Base-by-base conservation (phyloP, 2,113 vertebrate species). In the Brachyistius frenatus region DNA sequence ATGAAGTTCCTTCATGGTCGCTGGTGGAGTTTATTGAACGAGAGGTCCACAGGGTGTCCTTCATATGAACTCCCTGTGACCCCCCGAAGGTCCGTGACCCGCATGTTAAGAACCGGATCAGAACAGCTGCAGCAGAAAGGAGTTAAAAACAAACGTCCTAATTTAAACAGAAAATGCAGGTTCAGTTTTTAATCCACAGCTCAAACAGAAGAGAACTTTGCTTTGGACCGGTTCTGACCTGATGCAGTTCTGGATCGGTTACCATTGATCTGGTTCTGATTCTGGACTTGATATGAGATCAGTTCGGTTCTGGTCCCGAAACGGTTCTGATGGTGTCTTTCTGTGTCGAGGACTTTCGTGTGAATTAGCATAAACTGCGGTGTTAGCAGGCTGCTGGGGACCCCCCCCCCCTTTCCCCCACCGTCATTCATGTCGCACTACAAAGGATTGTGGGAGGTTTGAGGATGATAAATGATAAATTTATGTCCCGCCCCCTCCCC, bases 381-480 rank as follows among this genome's bases (percentile, higher is more conserved):
- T 56, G 55, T 39, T 83, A 44, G 30, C 32, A 54, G 15, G 73
- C 65, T 76, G 78, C 66, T 66, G 32, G 89, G 71, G 85, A 84
- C 81, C 46, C 32, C 60, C 63, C 78, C 3, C 75, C 76, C 46
- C 64, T 50, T 78, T 2, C 77, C 76, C 46, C 64, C 55, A 3
- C 62, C 55, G 80, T 73, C 89, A 89, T 77, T 93, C 88, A 88
- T 72, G 83, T 79, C n/a, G 76, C 73, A 69, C 89, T 86, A 66
- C 87, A 85, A 92, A 81, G 86, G 78, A 87, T 87, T 76, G 73
- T 85, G 82, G 86, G 90, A 85, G 80, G 68, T 61, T 63, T 60
- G 67, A 77, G 85, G 78, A 91, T 88, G 90, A 92, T 90, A 57
- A 87, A 93, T 92, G 91, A 23, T 23, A 23, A 23, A 23, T 23